phyloP scores from a whole-genome alignment of 2,113 vertebrate genomes.

The Gulo gulo region DNA sequence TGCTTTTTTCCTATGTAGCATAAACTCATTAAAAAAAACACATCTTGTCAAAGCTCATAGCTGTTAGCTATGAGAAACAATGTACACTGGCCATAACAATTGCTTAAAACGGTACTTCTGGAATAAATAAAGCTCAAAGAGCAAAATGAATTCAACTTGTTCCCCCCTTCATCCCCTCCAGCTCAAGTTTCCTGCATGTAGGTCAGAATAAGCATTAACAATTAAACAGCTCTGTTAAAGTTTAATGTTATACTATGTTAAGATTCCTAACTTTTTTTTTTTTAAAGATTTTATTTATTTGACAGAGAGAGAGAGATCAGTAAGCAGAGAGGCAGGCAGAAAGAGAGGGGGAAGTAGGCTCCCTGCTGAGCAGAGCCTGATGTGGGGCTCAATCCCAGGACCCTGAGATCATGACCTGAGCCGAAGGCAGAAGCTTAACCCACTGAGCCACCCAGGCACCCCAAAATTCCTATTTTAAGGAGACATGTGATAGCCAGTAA shows the following conservation, averaged over 20 bases:
- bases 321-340: too few relatives aligned
- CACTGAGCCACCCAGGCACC: too few relatives aligned
- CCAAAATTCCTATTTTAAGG: slow-evolving; percentile 30
- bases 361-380: too few relatives aligned
- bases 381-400: too few relatives aligned
- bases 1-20: too few relatives aligned
- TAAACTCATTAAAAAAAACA: background rate
- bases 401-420: too few relatives aligned
- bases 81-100: background rate
- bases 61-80: background rate
- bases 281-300: too few relatives aligned
- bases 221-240: slow-evolving; percentile 50
- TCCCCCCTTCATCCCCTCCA: background rate
- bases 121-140: slow-evolving; percentile 46
- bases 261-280: slow-evolving; percentile 24
- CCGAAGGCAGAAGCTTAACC: too few relatives aligned
- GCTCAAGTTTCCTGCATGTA: background rate
- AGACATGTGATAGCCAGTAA: background rate
- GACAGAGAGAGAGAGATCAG: too few relatives aligned
- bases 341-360: too few relatives aligned
- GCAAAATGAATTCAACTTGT: background rate
- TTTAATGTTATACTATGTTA: slow-evolving; percentile 43
- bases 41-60: background rate
- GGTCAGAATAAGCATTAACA: slow-evolving; percentile 38
- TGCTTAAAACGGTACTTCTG: slow-evolving; percentile 19